Conservation (phyloP, 2,797 vertebrate species). For the Lutjanus campechanus region DNA sequence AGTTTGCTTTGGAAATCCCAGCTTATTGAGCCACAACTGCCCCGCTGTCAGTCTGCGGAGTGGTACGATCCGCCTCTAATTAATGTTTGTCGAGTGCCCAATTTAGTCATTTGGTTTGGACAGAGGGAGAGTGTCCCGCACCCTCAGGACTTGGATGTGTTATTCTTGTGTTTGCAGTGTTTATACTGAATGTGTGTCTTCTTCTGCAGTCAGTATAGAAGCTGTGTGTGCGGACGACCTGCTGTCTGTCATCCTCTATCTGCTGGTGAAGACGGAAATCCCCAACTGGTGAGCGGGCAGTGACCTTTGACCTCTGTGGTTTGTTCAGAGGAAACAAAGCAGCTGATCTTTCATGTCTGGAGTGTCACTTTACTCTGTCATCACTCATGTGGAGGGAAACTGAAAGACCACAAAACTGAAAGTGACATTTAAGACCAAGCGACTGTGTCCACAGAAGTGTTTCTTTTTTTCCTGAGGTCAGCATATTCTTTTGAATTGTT, state of each 20-base stretch:
- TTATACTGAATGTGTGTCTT: slow-evolving; percentile 6
- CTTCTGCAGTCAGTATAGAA: slow-evolving; percentile 89
- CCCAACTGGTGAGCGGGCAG: slow-evolving; percentile 94
- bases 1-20: slow-evolving; percentile 64
- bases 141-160: neutral
- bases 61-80: slow-evolving; percentile 58
- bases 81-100: slow-evolving; percentile 66
- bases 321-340: neutral
- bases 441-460: neutral
- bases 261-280: slow-evolving; percentile 97
- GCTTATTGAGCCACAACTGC: slow-evolving; percentile 43
- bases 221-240: slow-evolving; percentile 96
- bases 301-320: slow-evolving; percentile 15
- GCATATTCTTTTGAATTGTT: too few relatives aligned
- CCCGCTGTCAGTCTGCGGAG: slow-evolving; percentile 49
- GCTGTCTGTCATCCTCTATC: slow-evolving; percentile 93
- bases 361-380: too few relatives aligned
- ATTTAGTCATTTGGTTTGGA: slow-evolving; percentile 55
- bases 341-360: neutral
- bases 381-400: neutral
- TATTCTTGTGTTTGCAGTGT: neutral
- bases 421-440: neutral
- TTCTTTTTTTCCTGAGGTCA: too few relatives aligned
- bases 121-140: slow-evolving; percentile 22
- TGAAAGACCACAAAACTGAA: neutral